Conservation (phyloP, 2,113 vertebrate genomes). For the Orientallactaga bullata region DNA sequence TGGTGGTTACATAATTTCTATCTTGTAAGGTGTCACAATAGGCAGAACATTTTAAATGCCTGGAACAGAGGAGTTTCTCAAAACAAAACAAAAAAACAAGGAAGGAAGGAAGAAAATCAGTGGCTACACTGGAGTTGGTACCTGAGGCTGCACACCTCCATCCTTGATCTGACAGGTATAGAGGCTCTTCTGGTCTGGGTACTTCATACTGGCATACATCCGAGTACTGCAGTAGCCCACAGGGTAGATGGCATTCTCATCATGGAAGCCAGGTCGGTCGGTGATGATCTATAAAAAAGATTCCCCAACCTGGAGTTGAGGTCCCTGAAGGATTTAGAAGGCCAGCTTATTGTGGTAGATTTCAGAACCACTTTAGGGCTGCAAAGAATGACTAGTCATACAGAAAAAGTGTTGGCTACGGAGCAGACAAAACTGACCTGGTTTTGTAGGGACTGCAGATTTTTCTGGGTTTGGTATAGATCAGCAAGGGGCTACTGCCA, state of each 20-base stretch:
- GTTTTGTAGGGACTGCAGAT: slow-evolving; percentile 39
- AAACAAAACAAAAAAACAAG: not conserved
- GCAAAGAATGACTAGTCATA: slow-evolving; percentile 33
- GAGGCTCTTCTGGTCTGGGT: slow-evolving; percentile 91
- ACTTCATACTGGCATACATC: slow-evolving; percentile 91
- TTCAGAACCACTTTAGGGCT: slow-evolving; percentile 43
- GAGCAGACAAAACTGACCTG: slow-evolving; percentile 58
- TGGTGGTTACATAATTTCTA: not conserved
- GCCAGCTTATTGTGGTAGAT: not conserved
- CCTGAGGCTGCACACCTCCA: slow-evolving; percentile 91
- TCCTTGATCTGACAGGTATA: slow-evolving; percentile 97
- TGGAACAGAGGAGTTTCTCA: not conserved
- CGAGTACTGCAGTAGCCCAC: slow-evolving; percentile 95
- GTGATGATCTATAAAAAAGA: slow-evolving; percentile 90
- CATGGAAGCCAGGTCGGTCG: slow-evolving; percentile 92
- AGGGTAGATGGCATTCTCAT: slow-evolving; percentile 93
- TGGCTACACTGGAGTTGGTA: slow-evolving; percentile 59
- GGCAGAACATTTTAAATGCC: not conserved
- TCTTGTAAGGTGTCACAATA: not conserved
- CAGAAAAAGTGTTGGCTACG: not conserved
- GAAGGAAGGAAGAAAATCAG: not conserved
- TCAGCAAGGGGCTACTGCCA: slow-evolving; percentile 56
- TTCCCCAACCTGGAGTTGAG: slow-evolving; percentile 16
- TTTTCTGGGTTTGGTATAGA: slow-evolving; percentile 55
- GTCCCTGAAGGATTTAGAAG: not conserved